Evolutionary conservation across 2,113 vertebrate species (phyloP).

Genomic region (Mastomys coucha): DNA sequence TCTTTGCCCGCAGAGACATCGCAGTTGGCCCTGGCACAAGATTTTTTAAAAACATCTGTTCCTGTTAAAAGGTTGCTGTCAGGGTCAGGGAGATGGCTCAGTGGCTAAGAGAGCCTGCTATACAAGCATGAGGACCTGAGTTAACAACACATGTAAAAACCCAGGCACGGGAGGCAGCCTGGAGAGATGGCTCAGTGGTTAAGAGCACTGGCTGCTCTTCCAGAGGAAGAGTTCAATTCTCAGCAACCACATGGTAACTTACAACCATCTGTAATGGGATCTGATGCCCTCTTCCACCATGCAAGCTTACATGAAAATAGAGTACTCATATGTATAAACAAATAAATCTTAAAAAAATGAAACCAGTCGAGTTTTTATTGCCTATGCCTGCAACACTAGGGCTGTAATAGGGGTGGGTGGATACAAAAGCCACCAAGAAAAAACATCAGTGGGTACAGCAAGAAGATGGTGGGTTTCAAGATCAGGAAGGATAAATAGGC

Average conservation of each 20-base stretch:
- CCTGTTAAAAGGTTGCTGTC: conserved; percentile 50
- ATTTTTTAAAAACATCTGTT: conserved; percentile 58
- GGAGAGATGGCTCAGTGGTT: too few species aligned
- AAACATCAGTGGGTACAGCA: not conserved
- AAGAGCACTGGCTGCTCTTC: too few species aligned
- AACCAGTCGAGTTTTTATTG: too few species aligned
- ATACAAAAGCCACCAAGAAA: not conserved
- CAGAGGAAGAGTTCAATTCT: too few species aligned
- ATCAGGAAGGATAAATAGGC: not conserved
- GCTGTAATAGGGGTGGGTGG: not conserved
- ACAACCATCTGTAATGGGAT: too few species aligned
- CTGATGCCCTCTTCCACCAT: too few species aligned
- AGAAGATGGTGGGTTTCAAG: not conserved
- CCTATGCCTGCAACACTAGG: too few species aligned
- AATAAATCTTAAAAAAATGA: too few species aligned
- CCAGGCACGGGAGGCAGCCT: not conserved
- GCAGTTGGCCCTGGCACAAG: not conserved
- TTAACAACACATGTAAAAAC: not conserved
- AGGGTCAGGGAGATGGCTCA: not conserved
- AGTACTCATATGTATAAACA: too few species aligned
- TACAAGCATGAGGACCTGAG: not conserved
- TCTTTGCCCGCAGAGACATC: not conserved
- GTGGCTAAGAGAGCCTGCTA: not conserved
- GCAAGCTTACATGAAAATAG: too few species aligned
- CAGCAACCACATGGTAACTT: too few species aligned